Percentiles rank a stretch among this genome's conserved stretches.
Conservation (phyloP, 2,797 vertebrate species). For the Chrosomus eos region DNA sequence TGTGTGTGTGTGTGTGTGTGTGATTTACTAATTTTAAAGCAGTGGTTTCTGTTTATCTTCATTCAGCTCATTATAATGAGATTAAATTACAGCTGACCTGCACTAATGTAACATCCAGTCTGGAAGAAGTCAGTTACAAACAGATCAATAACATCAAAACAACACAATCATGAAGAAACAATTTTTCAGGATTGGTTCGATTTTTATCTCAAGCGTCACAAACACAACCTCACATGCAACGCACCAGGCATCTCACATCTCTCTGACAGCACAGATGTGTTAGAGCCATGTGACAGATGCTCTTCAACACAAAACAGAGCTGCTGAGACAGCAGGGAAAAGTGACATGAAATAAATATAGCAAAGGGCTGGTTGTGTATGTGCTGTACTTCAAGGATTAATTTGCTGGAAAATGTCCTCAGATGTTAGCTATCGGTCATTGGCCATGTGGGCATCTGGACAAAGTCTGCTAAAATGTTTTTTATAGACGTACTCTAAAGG, state of each 20-base stretch:
- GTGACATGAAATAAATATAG: not conserved
- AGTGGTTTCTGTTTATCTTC: slow-evolving; percentile 45
- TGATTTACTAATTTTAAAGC: not conserved
- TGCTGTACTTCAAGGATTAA: not conserved
- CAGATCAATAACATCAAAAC: slow-evolving; percentile 48
- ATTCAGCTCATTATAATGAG: slow-evolving; percentile 50
- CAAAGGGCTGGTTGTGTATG: not conserved
- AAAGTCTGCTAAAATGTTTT: not conserved
- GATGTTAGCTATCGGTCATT: not conserved
- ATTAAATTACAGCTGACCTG: slow-evolving; percentile 56
- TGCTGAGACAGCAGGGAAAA: slow-evolving; percentile 17
- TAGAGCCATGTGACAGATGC: not conserved
- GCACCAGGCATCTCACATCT: not conserved
- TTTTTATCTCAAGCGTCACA: not conserved
- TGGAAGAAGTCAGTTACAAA: slow-evolving; percentile 32
- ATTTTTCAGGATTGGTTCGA: not conserved
- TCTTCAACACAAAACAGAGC: slow-evolving; percentile 1
- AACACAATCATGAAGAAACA: slow-evolving; percentile 11
- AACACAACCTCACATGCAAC: not conserved
- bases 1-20: not conserved
- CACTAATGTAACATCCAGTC: slow-evolving; percentile 43
- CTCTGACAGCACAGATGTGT: slow-evolving; percentile 27
- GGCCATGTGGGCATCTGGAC: too few species aligned
- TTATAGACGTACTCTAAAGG: not conserved
- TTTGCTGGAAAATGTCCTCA: not conserved